Base-by-base conservation (phyloP, 2,888 invertebrate species). In the Pyralis farinalis region DNA sequence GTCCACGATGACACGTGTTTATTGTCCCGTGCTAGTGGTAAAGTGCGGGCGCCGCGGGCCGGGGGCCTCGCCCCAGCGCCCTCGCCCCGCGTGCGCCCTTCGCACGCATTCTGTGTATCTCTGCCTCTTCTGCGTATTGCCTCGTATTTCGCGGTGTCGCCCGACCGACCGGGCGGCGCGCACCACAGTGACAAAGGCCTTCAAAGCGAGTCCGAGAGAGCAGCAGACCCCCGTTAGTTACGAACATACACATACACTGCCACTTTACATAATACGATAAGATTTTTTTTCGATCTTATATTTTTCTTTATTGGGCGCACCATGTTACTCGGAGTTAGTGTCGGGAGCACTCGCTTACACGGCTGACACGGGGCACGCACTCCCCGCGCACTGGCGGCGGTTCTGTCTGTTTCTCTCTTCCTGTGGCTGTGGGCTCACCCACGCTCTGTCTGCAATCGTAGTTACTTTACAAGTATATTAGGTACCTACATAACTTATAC, bases 401-500 rank as follows among this genome's bases (percentile, higher is more conserved):
- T 77, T 82, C 85, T 87, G 88, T 88, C 90, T 90, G 90, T 88
- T 86, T 82, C 89, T 89, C 90, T 90, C 89, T 89, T 88, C 84
- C 90, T 89, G 90, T 89, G 90, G 88, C 82, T 77, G 84, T 82
- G 87, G 86, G 83, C 75, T 77, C 67, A 51, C 82, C 85, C 86
- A 81, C 78, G 74, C 78, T 75, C 78, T 77, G 58, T 75, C 76
- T 70, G 77, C 79, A 74, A 70, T 59, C 52, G 68, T 82, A 80
- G 80, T 57, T 63, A 63, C 64, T 65, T 71, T 63, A 66, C 52
- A 40, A 45, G 44, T 53, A 53, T 42, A 38, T 40, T 43, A 38
- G 40, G 46, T 51, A 46, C 39, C 44, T 58, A 58, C 46, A 48
- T 56, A 42, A 54, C 39, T 53, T 53, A 55, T 49, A 41, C 46